phyloP scores from a whole-genome alignment of 1,140 invertebrate genomes.

The Cyphomyrmex costatus region DNA sequence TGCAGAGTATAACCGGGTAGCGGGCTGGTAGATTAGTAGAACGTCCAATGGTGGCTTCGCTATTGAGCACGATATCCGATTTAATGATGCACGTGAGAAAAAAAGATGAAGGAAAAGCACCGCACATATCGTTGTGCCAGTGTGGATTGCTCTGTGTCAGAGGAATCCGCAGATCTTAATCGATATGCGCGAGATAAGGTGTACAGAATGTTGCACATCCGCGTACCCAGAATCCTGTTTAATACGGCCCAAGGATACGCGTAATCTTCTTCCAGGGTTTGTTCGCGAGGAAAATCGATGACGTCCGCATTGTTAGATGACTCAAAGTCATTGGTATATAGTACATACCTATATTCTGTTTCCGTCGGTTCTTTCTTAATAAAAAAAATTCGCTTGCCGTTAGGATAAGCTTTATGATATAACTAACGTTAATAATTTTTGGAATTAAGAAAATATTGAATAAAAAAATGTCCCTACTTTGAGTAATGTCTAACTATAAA shows the following conservation, averaged over 20 bases:
- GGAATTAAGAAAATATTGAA: background rate
- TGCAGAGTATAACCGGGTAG: constrained; percentile 40
- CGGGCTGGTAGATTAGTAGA: constrained; percentile 34
- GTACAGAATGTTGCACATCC: constrained; percentile 42
- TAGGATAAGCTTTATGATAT: background rate
- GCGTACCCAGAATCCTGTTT: constrained; percentile 44
- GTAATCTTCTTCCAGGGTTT: constrained; percentile 56
- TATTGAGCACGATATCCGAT: constrained; percentile 38
- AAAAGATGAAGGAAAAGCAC: constrained; percentile 27
- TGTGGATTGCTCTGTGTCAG: constrained; percentile 58
- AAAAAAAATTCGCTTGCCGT: background rate
- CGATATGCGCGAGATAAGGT: constrained; percentile 54
- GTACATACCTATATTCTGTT: constrained; percentile 42
- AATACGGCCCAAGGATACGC: constrained; percentile 55
- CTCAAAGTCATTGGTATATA: constrained; percentile 48
- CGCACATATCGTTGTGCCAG: constrained; percentile 32
- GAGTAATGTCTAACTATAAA: background rate
- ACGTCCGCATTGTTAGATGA: constrained; percentile 67
- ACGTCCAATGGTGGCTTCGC: constrained; percentile 3
- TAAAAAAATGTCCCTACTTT: background rate
- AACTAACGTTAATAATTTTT: background rate
- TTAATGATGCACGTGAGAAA: constrained; percentile 61
- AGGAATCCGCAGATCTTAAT: constrained; percentile 70
- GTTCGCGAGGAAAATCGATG: constrained; percentile 52
- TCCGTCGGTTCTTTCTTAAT: background rate